Evolutionary conservation across 2,888 invertebrate genomes (phyloP), one percentile per base, ranked within the genome.

Genomic region (Acleris literana): DNA sequence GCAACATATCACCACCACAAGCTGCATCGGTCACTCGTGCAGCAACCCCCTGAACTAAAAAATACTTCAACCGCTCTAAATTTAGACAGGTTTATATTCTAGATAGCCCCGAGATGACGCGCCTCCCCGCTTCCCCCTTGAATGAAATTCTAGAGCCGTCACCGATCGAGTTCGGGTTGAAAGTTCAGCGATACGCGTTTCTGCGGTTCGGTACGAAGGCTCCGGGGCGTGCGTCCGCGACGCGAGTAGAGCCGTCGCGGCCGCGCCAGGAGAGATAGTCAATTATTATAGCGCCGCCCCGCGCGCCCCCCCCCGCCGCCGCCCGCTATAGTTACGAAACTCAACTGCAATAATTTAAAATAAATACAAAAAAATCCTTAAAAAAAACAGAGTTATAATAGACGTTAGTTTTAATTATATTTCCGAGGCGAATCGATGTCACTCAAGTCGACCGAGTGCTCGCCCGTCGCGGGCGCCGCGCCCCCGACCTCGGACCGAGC

Each of bases 401-500:
- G 90, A 83, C 84, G 89, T 88, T 90, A 90, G 90, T 87, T 90
- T 90, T 90, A 90, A 90, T 91, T 88, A 90, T 90, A 90, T 90
- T 88, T 88, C 90, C 87, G 90, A 90, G 89, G 90, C 90, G 90
- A 88, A 88, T 90, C 89, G 85, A 91, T 90, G 91, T 92, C 89
- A 88, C 90, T 90, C 85, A 88, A 90, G 87, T 90, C 88, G 81
- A 89, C 89, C 89, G 89, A 86, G 63, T 82, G 84, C 84, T 81
- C 84, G 90, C 90, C 86, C 79, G 84, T 75, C 81, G 76, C 72
- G 74, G 77, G 74, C 29, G 29, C 68, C 71, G 72, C 71, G 72
- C 73, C 70, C 74, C 74, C 79, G 76, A 73, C 73, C 77, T 72
- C 44, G 44, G 44, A 49, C 59, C 54, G 59, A 39, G 64, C 64